A percentile compares a stretch with the other conserved stretches of the same genome.
phyloP scores from a whole-genome alignment of 2,888 invertebrate genomes.

The Apeira syringaria region DNA sequence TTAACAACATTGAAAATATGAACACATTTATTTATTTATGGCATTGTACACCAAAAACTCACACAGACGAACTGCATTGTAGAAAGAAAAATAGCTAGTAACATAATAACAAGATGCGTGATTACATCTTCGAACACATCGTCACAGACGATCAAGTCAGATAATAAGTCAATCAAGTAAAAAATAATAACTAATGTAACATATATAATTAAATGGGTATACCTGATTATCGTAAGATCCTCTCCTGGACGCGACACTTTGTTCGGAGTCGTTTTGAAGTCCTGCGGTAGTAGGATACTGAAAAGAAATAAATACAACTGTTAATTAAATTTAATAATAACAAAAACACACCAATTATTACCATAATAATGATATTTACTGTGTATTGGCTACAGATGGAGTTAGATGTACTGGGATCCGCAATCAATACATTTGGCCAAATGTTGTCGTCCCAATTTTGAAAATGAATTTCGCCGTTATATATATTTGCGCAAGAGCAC shows the following conservation, averaged over 20 bases:
- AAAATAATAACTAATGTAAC: too few relatives aligned
- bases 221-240: conserved; percentile 3
- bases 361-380: conserved; percentile 5
- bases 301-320: not conserved
- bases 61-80: too few relatives aligned
- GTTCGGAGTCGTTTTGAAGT: not conserved
- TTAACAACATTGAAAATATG: too few relatives aligned
- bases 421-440: conserved; percentile 16
- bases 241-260: not conserved
- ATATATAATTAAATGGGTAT: too few relatives aligned
- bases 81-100: too few relatives aligned
- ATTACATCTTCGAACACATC: too few relatives aligned
- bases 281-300: conserved; percentile 6
- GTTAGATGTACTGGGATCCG: conserved; percentile 11
- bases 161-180: too few relatives aligned
- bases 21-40: too few relatives aligned
- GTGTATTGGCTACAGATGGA: not conserved
- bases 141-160: too few relatives aligned
- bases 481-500: conserved; percentile 33
- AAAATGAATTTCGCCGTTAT: conserved; percentile 10
- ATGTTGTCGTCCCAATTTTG: conserved; percentile 18
- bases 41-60: too few relatives aligned
- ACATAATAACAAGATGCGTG: too few relatives aligned
- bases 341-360: too few relatives aligned
- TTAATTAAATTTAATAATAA: not conserved